Conservation (phyloP, 2,113 vertebrate species). For the Pungitius pungitius region DNA sequence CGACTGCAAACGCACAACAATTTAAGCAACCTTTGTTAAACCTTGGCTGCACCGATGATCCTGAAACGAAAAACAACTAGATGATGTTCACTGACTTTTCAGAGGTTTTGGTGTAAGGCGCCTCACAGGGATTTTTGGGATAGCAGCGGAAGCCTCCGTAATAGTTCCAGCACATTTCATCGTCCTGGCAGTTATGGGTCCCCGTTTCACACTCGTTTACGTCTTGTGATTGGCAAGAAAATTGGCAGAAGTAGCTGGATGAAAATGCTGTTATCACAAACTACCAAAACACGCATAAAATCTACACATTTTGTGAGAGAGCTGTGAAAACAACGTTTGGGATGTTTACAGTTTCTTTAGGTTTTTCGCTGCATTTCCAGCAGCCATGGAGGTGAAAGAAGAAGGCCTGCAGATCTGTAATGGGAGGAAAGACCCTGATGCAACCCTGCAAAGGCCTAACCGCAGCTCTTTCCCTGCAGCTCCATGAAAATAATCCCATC, state of each 20-base stretch:
- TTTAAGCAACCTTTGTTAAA: constrained; percentile 2
- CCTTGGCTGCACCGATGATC: not conserved
- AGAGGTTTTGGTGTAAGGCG: constrained; percentile 89
- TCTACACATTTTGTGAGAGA: constrained; percentile 30
- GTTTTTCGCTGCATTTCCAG: constrained; percentile 13
- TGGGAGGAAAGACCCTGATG: constrained; percentile 57
- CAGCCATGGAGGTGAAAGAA: constrained; percentile 27
- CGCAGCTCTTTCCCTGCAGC: constrained; percentile 38
- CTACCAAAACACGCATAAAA: constrained; percentile 40
- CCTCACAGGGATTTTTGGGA: constrained; percentile 92
- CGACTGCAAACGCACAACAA: constrained; percentile 80
- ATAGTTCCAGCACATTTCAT: constrained; percentile 98
- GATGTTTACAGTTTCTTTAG: constrained; percentile 3
- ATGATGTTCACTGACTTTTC: constrained; percentile 87
- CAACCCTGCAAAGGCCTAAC: constrained; percentile 36
- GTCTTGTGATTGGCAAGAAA: constrained; percentile 79
- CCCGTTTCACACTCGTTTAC: constrained; percentile 95
- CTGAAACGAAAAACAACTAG: constrained; percentile 17
- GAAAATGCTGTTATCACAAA: constrained; percentile 14
- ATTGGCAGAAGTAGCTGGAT: constrained; percentile 37
- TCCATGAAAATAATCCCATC: constrained; percentile 69
- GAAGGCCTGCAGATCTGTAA: constrained; percentile 34
- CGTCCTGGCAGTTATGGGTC: constrained; percentile 88
- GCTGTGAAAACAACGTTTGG: constrained; percentile 42
- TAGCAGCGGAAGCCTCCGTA: constrained; percentile 95